Evolutionary conservation across 2,888 invertebrate genomes (phyloP), one percentile per base, ranked within the genome.

Genomic region (Oscheius sp.): DNA sequence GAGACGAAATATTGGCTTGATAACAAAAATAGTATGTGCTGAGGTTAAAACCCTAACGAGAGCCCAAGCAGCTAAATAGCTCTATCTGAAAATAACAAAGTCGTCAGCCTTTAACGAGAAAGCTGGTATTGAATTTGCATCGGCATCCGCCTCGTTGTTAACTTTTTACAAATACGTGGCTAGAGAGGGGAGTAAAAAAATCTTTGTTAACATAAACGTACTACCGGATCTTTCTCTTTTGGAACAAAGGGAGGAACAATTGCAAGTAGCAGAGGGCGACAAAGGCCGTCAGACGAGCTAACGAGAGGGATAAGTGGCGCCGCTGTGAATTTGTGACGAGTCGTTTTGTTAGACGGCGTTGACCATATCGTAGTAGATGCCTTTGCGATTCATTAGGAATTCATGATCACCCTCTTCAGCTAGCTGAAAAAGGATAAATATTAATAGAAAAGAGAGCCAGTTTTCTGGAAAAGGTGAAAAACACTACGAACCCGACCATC

Each of bases 401-500:
- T 81, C 78, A 47, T 82, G 82, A 20, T 72, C 74, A n/a, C 82
- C 82, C 65, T 73, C 67, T 36, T 77, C 77, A 0, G 73, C 77
- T 2, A 77, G 71, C 68, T 74, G 70, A 22, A 64, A 49, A 2
- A 44, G 2, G 6, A 4, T n/a, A n/a, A n/a, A n/a, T n/a, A n/a
- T n/a, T n/a, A n/a, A n/a, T n/a, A n/a, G n/a, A n/a, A n/a, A n/a
- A n/a, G n/a, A n/a, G n/a, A n/a, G n/a, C n/a, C n/a, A 36, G 9
- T 36, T 36, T 36, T 14, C 14, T 36, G 38, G 8, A 59, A 59
- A 38, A 2, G n/a, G n/a, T n/a, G n/a, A n/a, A n/a, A n/a, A n/a
- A n/a, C n/a, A n/a, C n/a, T n/a, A n/a, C n/a, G n/a, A 8, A 59
- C 67, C 24, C 30, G 28, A 57, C 88, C 87, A 49, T 86, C 80